These are phyloP conservation scores for Gallinago nigripennis DNA, from an alignment of 2,797 vertebrate species.

Conservation along the genomic window DNA sequence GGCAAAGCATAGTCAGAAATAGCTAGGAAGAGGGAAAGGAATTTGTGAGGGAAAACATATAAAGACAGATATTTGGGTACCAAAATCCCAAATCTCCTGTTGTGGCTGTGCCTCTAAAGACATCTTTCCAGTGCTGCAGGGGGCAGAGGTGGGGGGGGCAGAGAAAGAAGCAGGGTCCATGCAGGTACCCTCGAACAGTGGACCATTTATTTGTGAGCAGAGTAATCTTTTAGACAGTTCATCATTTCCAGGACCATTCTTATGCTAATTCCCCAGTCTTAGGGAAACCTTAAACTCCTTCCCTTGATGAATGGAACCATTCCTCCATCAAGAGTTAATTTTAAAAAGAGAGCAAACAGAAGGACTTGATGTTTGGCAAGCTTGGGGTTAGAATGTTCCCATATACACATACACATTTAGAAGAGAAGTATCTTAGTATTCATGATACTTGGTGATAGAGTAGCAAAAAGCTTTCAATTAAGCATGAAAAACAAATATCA, in stretches of 20 bases:
- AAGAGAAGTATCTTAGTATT: conserved; percentile 68
- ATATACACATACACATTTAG: conserved; percentile 67
- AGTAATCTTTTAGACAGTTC: conserved; percentile 45
- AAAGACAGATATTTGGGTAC: background rate
- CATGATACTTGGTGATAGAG: conserved; percentile 63
- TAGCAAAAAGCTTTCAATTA: conserved; percentile 59
- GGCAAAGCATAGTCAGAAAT: background rate
- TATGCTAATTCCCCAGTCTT: conserved; percentile 51
- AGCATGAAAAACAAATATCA: conserved; percentile 59
- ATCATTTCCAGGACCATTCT: conserved; percentile 47
- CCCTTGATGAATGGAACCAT: conserved; percentile 43
- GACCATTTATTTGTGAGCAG: conserved; percentile 6
- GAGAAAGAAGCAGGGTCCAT: background rate
- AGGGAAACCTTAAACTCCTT: conserved; percentile 30
- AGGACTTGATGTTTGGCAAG: conserved; percentile 67
- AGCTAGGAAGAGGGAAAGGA: background rate
- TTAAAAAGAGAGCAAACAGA: conserved; percentile 69
- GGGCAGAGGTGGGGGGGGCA: background rate
- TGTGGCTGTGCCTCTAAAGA: background rate
- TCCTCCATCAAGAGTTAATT: conserved; percentile 71
- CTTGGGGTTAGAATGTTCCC: conserved; percentile 62
- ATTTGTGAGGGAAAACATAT: background rate
- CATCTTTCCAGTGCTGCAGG: background rate
- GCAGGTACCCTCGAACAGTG: conserved; percentile 31
- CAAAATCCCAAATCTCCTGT: background rate